These are phyloP conservation scores for Chloromyia formosa DNA, from an alignment of 2,888 invertebrate species.

Conservation along the genomic window DNA sequence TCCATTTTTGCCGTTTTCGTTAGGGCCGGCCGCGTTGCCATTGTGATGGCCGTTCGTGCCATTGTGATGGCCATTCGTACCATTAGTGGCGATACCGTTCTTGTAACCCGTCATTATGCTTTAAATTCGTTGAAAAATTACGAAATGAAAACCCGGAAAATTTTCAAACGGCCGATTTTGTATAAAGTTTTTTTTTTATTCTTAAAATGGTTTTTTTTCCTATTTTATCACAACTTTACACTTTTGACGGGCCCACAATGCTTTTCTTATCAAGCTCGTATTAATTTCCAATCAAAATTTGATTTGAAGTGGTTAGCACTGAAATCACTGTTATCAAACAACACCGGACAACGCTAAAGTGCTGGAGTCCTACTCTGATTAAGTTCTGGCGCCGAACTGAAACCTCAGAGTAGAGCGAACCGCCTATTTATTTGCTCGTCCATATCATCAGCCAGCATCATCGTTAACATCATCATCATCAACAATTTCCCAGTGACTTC, in stretches of 20 bases:
- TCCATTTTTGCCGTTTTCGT: slow-evolving; percentile 11
- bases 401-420: background rate
- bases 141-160: too few species aligned
- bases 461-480: slow-evolving; percentile 18
- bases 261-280: background rate
- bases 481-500: slow-evolving; percentile 10
- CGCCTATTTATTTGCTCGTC: slow-evolving; percentile 27
- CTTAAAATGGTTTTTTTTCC: too few species aligned
- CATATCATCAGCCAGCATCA: slow-evolving; percentile 19
- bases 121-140: background rate
- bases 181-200: too few species aligned
- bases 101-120: slow-evolving; percentile 55
- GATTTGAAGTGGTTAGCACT: too few species aligned
- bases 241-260: background rate
- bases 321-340: background rate
- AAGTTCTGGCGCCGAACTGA: slow-evolving; percentile 23
- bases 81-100: slow-evolving; percentile 46
- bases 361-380: background rate
- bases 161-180: too few species aligned
- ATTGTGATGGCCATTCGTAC: slow-evolving; percentile 4
- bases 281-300: background rate
- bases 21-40: background rate
- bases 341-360: background rate
- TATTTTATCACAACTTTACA: too few species aligned
- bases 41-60: slow-evolving; percentile 49